A percentile compares a stretch with the other conserved stretches of the same genome.
Evolutionary conservation across 2,797 vertebrate species (phyloP).

Genomic region (Sitta carolinensis): DNA sequence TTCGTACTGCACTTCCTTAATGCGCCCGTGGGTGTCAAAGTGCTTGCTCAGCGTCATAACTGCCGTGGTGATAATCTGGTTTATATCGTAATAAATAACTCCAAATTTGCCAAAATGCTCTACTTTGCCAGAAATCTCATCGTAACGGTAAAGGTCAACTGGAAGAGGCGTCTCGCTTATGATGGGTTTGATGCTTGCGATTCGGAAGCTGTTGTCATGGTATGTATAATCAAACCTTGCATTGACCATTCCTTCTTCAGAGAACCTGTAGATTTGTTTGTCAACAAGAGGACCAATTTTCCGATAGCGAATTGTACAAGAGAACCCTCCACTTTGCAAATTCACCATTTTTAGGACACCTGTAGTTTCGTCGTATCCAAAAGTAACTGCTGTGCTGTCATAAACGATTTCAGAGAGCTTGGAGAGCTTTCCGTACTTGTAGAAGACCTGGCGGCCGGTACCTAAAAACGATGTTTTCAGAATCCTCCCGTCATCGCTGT

Average conservation of each 20-base stretch:
- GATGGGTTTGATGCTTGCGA: constrained; percentile 97
- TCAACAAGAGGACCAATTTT: constrained; percentile 97
- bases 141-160: constrained; percentile 96
- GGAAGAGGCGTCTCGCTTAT: constrained; percentile 98
- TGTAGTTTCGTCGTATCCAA: constrained; percentile 95
- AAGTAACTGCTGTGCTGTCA: constrained; percentile 95
- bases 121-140: constrained; percentile 94
- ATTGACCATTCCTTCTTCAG: constrained; percentile 98
- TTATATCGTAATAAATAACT: constrained; percentile 99
- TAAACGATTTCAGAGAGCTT: constrained; percentile 95
- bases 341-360: constrained; percentile 98
- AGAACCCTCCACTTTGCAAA: constrained; percentile 96
- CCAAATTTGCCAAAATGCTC: constrained; percentile 99
- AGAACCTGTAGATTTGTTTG: constrained; percentile 98
- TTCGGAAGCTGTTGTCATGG: constrained; percentile 97
- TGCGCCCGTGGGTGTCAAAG: constrained; percentile 97
- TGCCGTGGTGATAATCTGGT: constrained; percentile 98
- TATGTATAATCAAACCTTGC: constrained; percentile 98
- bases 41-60: constrained; percentile 99
- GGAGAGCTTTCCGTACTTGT: constrained; percentile 96
- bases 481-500: constrained; percentile 91
- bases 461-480: constrained; percentile 91
- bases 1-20: constrained; percentile 99
- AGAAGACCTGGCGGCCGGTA: constrained; percentile 94
- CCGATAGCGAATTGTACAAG: constrained; percentile 96